Evolutionary conservation across 2,888 invertebrate genomes (phyloP), one percentile per base, ranked within the genome.

Genomic region (Druceiella hillmani): DNA sequence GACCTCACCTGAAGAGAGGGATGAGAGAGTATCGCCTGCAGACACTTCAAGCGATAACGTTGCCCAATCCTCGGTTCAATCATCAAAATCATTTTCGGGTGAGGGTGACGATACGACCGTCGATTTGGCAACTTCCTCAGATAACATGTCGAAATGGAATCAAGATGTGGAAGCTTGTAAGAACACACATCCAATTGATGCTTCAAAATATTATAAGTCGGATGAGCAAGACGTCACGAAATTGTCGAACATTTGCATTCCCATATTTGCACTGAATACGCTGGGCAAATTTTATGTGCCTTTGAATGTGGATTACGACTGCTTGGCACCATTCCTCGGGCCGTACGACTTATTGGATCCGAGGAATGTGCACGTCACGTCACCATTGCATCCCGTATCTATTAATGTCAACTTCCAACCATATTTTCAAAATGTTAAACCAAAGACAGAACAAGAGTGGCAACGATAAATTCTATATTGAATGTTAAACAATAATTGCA

Each of bases 211-310:
- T n/a, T n/a, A n/a, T n/a, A n/a, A n/a, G n/a, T n/a, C n/a, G n/a
- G n/a, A n/a, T n/a, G n/a, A 66, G 66, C 46, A 65, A 67, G 26
- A 68, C 68, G 0, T 59, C 62, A 1, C 62, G 16, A 24, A 10
- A 3, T 24, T 12, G 4, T 4, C 15, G 59, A 42, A 60, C 13
- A 24, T 67, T 37, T 65, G 78, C 33, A 83, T 93, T 32, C 93
- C 94, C 0, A 85, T 92, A 24, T 94, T 94, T 61, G 92, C 90
- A 3, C 69, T 94, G 22, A 91, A 93, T 60, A 78, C 90, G n/a
- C 81, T 83, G 46, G 92, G 93, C 3, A 68, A 69, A 31, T 93
- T 86, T 64, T 94, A 94, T 66, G 78, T 94, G 36, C 93, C 94
- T 1, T 64, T 93, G 42, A 84, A 83, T 46, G 74, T 92, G 35